Evolutionary conservation across 2,797 vertebrate species (phyloP).

Genomic region (Cossypha niveicapilla): DNA sequence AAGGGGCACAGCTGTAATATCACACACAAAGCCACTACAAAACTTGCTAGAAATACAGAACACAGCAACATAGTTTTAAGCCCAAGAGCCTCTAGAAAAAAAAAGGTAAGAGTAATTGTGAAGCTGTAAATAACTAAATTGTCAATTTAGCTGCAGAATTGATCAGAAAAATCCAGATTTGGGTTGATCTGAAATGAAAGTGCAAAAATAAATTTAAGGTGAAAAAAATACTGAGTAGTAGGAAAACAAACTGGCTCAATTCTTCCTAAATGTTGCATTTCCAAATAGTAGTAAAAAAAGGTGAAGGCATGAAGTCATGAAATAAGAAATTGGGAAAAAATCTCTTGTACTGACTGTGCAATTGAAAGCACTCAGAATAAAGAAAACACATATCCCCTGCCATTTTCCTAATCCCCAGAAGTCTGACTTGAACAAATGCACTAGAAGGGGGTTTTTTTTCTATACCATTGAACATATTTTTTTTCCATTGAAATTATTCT

Average conservation of each 20-base stretch:
- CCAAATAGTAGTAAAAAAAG: not conserved
- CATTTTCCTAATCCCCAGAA: not conserved
- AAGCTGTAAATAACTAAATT: not conserved
- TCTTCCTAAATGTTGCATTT: not conserved
- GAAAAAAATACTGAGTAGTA: not conserved
- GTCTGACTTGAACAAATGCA: not conserved
- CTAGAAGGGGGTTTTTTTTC: not conserved
- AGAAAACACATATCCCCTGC: not conserved
- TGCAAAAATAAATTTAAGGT: not conserved
- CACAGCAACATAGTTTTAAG: not conserved
- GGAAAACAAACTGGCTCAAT: not conserved
- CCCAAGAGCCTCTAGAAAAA: not conserved
- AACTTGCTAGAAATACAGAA: not conserved
- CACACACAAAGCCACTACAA: not conserved
- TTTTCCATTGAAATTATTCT: not conserved
- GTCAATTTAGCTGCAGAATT: not conserved
- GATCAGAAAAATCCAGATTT: not conserved
- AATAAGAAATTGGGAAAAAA: not conserved
- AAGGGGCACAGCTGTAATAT: not conserved
- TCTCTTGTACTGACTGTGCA: not conserved
- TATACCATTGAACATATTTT: not conserved
- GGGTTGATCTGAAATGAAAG: not conserved
- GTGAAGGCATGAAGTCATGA: not conserved
- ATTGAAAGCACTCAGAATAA: not conserved
- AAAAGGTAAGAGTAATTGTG: not conserved